Conservation (phyloP, 2,113 vertebrate genomes). For the Burhinus oedicnemus region DNA sequence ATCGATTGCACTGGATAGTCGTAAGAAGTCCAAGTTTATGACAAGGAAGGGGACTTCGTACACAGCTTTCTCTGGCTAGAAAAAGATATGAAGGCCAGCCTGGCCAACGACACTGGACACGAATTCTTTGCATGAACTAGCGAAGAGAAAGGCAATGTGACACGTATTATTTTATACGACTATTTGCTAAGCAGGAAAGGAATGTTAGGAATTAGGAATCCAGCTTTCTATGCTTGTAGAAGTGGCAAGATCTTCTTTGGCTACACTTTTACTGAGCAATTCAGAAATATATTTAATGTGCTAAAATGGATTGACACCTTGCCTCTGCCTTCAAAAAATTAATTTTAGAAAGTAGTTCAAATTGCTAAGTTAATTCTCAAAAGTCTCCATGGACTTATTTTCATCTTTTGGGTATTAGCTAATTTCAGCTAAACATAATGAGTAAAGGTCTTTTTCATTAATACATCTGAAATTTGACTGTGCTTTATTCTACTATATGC, state of each 20-base stretch:
- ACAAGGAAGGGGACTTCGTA: neutral
- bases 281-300: neutral
- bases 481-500: neutral
- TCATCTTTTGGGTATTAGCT: neutral
- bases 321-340: neutral
- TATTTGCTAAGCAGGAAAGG: neutral
- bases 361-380: neutral
- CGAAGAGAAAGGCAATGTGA: neutral
- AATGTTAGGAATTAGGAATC: neutral
- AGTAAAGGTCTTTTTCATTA: neutral
- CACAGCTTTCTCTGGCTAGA: neutral
- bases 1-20: fast-evolving
- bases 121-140: neutral
- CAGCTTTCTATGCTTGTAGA: neutral
- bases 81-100: neutral
- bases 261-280: neutral
- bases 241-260: neutral
- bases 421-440: neutral
- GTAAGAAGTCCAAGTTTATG: neutral
- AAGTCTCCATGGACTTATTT: neutral
- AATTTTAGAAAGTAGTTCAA: conserved; percentile 2
- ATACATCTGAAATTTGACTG: neutral
- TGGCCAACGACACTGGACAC: neutral
- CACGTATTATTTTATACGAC: neutral
- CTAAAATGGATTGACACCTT: neutral